These are phyloP conservation scores for Vultur gryphus DNA, from an alignment of 2,797 vertebrate species.

Conservation along the genomic window DNA sequence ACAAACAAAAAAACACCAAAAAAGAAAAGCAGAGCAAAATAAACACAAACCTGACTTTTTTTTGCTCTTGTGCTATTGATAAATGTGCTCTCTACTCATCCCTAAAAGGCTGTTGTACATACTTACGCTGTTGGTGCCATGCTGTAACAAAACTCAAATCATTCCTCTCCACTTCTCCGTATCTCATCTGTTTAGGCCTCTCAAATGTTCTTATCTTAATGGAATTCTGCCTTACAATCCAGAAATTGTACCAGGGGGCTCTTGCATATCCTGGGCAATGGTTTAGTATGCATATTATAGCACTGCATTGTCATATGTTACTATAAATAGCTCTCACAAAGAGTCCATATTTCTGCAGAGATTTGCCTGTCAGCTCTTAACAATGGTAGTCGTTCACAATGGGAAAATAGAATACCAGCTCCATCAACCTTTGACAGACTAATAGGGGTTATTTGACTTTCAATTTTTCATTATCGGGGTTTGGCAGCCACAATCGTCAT, in stretches of 20 bases:
- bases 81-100: not conserved
- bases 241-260: not conserved
- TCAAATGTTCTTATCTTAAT: slow-evolving; percentile 46
- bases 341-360: slow-evolving; percentile 62
- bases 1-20: not conserved
- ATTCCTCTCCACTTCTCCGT: not conserved
- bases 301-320: slow-evolving; percentile 54
- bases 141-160: not conserved
- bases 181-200: slow-evolving; percentile 15
- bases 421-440: slow-evolving; percentile 69
- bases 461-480: slow-evolving; percentile 63
- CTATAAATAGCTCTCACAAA: slow-evolving; percentile 50
- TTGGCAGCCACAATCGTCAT: slow-evolving; percentile 24
- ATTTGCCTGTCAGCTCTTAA: slow-evolving; percentile 56
- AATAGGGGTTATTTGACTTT: slow-evolving; percentile 71
- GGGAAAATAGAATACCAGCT: slow-evolving; percentile 54
- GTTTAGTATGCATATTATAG: slow-evolving; percentile 46
- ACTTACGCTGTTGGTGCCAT: not conserved
- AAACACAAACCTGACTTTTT: not conserved
- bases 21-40: not conserved
- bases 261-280: not conserved
- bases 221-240: slow-evolving; percentile 24
- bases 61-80: not conserved
- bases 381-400: slow-evolving; percentile 48
- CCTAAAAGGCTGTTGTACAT: not conserved